A percentile compares a stretch with the other conserved stretches of the same genome.
phyloP scores from a whole-genome alignment of 2,888 invertebrate genomes.

The Axea sp. region DNA sequence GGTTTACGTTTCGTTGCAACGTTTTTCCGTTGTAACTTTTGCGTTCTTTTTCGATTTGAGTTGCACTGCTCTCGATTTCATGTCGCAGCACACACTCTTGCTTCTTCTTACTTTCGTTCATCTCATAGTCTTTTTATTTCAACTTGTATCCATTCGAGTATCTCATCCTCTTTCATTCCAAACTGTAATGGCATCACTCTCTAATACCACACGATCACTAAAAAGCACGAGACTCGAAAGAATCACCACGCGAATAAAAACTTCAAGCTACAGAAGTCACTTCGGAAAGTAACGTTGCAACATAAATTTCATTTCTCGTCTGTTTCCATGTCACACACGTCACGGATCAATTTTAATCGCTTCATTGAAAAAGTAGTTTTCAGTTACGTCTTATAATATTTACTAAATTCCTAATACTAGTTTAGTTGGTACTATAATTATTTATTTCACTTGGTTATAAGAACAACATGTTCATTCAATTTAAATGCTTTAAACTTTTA shows the following conservation, averaged over 20 bases:
- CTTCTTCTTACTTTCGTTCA: constrained; percentile 43
- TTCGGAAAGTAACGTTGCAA: constrained; percentile 63
- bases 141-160: constrained; percentile 54
- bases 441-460: too few species aligned
- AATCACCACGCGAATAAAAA: constrained; percentile 66
- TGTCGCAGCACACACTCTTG: constrained; percentile 51
- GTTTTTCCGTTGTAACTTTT: constrained; percentile 28
- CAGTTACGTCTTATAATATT: too few species aligned
- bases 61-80: constrained; percentile 37
- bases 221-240: constrained; percentile 61
- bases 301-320: constrained; percentile 64
- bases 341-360: constrained; percentile 56
- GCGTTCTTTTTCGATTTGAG: constrained; percentile 30
- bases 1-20: constrained; percentile 35
- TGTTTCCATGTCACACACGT: constrained; percentile 52
- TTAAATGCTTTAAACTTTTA: too few species aligned
- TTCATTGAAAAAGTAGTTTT: constrained; percentile 60
- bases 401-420: too few species aligned
- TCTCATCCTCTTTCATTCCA: constrained; percentile 58
- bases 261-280: constrained; percentile 61
- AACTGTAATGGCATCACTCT: constrained; percentile 57
- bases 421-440: too few species aligned
- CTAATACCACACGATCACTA: constrained; percentile 58
- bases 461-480: too few species aligned
- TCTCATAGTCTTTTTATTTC: constrained; percentile 51